A percentile compares a stretch with the other conserved stretches of the same genome.
Conservation (phyloP, 2,888 invertebrate species). For the Brachypalpus laphriformis region DNA sequence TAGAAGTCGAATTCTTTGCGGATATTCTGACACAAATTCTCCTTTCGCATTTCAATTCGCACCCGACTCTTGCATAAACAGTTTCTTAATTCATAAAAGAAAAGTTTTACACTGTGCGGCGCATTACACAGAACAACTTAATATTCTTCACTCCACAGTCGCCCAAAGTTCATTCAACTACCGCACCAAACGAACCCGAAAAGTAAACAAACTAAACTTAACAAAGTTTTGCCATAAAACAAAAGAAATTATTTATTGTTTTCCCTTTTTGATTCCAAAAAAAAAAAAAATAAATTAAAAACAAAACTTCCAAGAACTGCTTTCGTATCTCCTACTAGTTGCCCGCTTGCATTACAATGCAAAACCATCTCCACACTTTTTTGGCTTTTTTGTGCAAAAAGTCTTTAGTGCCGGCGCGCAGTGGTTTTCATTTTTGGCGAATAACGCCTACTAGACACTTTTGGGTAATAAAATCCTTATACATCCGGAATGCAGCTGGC, state of each 20-base stretch:
- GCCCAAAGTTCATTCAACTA: conserved; percentile 58
- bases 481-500: conserved; percentile 54
- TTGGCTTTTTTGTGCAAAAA: conserved; percentile 8
- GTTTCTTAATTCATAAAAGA: conserved; percentile 54
- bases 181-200: conserved; percentile 10
- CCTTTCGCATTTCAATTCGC: background rate
- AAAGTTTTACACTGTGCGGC: conserved; percentile 20
- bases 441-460: conserved; percentile 55
- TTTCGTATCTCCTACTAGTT: conserved; percentile 3
- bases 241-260: conserved; percentile 33
- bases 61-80: conserved; percentile 57
- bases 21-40: conserved; percentile 29
- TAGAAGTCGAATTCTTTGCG: background rate
- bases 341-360: conserved; percentile 23
- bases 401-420: too few relatives aligned
- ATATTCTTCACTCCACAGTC: conserved; percentile 19
- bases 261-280: conserved; percentile 35
- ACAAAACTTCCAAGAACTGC: too few relatives aligned
- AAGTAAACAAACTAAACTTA: conserved; percentile 39
- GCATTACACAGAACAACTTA: conserved; percentile 45
- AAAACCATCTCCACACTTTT: conserved; percentile 19
- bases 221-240: conserved; percentile 34
- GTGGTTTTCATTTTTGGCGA: background rate
- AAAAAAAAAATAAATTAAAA: background rate
- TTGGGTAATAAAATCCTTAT: conserved; percentile 63